These are phyloP conservation scores for Brachypodius melanocephalos DNA, from an alignment of 2,113 vertebrate species.

Conservation along the genomic window DNA sequence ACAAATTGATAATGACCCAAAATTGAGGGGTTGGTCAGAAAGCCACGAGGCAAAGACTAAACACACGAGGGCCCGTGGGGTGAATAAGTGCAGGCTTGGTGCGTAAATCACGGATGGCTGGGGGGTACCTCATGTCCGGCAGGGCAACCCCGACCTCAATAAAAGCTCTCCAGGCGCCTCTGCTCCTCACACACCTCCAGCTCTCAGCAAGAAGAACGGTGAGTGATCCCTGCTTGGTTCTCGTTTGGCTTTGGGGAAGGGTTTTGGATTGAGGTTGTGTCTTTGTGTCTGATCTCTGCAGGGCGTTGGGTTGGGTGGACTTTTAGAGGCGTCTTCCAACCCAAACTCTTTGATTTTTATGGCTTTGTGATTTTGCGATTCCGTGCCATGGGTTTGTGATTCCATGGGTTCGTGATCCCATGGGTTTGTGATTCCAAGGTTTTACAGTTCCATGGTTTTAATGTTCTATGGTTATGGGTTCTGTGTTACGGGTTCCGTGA, in stretches of 20 bases:
- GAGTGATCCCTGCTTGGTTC: neutral
- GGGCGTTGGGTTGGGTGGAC: neutral
- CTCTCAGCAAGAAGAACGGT: neutral
- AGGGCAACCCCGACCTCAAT: neutral
- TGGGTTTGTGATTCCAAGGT: too few species aligned
- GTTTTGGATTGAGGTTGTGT: fast-evolving
- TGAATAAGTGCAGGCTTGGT: slow-evolving; percentile 26
- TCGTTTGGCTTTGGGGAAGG: neutral
- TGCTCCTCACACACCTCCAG: slow-evolving; percentile 49
- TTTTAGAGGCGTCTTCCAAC: neutral
- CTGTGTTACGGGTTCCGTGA: too few species aligned
- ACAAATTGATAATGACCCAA: slow-evolving; percentile 24
- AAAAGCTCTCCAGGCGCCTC: neutral
- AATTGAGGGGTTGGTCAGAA: slow-evolving; percentile 25
- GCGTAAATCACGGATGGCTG: neutral
- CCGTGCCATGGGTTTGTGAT: fast-evolving
- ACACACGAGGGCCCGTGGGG: neutral
- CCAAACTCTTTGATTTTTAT: fast-evolving
- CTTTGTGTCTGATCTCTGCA: neutral
- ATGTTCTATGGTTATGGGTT: fast-evolving
- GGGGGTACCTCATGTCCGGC: slow-evolving; percentile 54
- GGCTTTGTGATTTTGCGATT: fast-evolving
- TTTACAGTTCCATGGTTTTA: fast-evolving
- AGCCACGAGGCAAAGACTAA: neutral
- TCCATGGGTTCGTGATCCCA: too few species aligned